Evolutionary conservation across 2,113 vertebrate genomes (phyloP).

Genomic region (Excalfactoria chinensis): DNA sequence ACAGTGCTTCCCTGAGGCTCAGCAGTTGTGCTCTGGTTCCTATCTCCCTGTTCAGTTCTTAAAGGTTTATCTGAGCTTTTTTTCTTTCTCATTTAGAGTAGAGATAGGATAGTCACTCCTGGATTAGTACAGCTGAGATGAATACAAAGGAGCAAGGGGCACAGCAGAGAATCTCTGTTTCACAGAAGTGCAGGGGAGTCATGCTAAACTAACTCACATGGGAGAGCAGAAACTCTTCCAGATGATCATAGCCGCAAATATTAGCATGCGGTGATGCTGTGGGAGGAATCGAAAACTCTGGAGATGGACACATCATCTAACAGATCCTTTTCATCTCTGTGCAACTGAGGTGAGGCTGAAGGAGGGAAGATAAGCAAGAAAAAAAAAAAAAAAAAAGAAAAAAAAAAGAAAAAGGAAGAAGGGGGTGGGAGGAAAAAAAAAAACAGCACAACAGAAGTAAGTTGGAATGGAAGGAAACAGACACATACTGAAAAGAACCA

Average conservation of each 20-base stretch:
- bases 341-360: background rate
- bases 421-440: background rate
- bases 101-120: background rate
- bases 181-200: background rate
- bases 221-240: conserved; percentile 19
- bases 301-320: background rate
- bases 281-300: background rate
- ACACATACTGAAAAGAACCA: background rate
- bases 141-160: background rate
- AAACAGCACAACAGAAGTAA: background rate
- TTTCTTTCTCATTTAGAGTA: background rate
- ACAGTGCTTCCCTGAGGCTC: background rate
- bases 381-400: background rate
- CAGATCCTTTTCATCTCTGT: background rate
- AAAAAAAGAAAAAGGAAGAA: rapidly evolving
- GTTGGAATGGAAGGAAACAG: background rate
- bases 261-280: background rate
- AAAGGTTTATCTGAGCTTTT: background rate
- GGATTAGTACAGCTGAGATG: background rate
- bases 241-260: background rate
- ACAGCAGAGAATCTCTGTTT: background rate
- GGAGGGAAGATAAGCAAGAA: background rate
- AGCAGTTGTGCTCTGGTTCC: background rate
- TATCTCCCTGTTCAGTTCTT: background rate
- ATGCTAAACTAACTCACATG: background rate